Percentiles rank a stretch among this genome's conserved stretches.
Evolutionary conservation across 2,797 vertebrate species (phyloP).

Genomic region (Perdix hodgsoniae): DNA sequence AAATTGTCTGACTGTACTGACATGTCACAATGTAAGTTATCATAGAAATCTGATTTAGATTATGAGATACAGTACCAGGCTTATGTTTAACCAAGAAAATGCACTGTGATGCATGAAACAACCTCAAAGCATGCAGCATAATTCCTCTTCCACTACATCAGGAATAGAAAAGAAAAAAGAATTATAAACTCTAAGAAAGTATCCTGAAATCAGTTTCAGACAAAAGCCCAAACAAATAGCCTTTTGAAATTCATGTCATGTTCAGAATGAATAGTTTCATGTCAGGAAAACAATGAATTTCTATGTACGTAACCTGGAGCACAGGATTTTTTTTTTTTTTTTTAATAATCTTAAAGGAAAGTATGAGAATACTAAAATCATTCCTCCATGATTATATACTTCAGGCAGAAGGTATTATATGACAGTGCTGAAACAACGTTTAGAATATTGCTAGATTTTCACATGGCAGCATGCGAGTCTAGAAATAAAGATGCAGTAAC

Average conservation of each 20-base stretch:
- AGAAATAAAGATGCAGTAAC: conserved; percentile 12
- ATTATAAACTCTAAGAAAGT: neutral
- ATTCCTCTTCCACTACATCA: neutral
- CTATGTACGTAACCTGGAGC: neutral
- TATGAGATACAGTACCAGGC: neutral
- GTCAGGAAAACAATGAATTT: neutral
- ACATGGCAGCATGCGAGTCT: neutral
- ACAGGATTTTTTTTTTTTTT: neutral
- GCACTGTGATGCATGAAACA: neutral
- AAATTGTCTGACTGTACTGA: neutral
- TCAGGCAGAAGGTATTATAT: neutral
- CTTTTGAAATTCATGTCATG: neutral
- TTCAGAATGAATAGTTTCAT: neutral
- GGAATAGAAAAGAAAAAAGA: neutral
- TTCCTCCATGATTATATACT: neutral
- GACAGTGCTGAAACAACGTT: neutral
- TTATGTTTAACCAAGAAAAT: neutral
- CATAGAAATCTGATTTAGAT: neutral
- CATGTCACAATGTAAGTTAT: neutral
- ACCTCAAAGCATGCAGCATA: neutral
- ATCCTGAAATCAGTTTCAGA: neutral
- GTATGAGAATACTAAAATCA: rapidly evolving
- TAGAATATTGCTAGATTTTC: neutral
- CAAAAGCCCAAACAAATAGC: neutral
- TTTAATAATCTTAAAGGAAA: neutral